Evolutionary conservation across 2,797 vertebrate genomes (phyloP).

Genomic region (Gallinago nigripennis): DNA sequence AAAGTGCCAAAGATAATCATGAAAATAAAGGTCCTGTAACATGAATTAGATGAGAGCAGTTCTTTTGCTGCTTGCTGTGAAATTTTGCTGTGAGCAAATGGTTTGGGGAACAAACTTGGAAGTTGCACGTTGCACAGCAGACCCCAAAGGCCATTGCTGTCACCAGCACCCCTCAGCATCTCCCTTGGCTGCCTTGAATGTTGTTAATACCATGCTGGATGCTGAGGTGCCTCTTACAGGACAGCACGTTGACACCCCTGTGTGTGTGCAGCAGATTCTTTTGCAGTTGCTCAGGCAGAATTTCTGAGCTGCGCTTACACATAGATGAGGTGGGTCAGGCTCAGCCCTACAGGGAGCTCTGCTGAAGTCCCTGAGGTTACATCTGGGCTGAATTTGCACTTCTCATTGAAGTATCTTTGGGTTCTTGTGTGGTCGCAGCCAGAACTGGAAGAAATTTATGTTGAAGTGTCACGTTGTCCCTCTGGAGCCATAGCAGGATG

Average conservation of each 20-base stretch:
- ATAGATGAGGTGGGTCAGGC: not conserved
- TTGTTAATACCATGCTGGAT: not conserved
- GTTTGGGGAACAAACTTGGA: not conserved
- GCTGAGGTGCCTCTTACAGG: not conserved
- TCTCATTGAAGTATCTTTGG: not conserved
- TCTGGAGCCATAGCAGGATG: not conserved
- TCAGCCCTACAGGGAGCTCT: not conserved
- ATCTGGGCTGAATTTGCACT: slow-evolving; percentile 12
- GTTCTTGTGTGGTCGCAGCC: not conserved
- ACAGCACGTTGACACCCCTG: not conserved
- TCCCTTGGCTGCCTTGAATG: accelerated
- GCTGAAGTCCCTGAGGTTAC: not conserved
- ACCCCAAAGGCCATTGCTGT: not conserved
- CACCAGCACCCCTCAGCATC: not conserved
- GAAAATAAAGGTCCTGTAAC: not conserved
- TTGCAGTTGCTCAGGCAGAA: not conserved
- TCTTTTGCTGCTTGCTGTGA: not conserved
- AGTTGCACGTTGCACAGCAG: not conserved
- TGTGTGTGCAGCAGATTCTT: not conserved
- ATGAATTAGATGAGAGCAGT: not conserved
- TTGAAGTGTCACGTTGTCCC: not conserved
- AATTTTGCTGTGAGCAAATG: not conserved
- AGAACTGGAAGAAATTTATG: not conserved
- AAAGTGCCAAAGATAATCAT: not conserved
- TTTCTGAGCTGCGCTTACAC: not conserved